phyloP scores from a whole-genome alignment of 2,797 vertebrate species.

The Falco novaeseelandiae region DNA sequence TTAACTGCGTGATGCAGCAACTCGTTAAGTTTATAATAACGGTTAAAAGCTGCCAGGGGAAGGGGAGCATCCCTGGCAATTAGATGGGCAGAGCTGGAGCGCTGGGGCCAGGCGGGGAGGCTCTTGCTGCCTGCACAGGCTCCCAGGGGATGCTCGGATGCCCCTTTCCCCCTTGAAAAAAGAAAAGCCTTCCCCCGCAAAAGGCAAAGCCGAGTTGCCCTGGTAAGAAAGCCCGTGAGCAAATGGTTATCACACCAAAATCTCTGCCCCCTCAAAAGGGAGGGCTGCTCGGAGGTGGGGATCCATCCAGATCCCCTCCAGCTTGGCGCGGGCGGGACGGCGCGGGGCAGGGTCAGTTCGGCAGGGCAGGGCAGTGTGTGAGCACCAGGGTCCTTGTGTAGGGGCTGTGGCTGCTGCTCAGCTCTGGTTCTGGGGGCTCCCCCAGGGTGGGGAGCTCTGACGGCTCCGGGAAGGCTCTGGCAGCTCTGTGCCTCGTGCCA shows the following conservation, averaged over 20 bases:
- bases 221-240: background rate
- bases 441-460: background rate
- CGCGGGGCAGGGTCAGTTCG: too few relatives aligned
- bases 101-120: rapidly evolving
- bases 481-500: background rate
- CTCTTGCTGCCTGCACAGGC: background rate
- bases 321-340: background rate
- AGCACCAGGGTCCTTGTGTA: background rate
- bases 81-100: background rate
- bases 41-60: background rate
- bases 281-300: background rate
- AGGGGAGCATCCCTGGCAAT: background rate
- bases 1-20: background rate
- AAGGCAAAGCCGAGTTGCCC: rapidly evolving
- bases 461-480: background rate
- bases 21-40: background rate
- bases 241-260: background rate
- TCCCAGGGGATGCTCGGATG: background rate
- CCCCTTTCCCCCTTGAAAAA: background rate
- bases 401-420: background rate
- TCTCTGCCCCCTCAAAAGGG: too few relatives aligned
- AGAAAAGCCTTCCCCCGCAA: rapidly evolving
- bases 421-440: background rate
- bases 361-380: background rate
- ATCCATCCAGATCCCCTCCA: too few relatives aligned